Conservation (phyloP, 2,888 invertebrate species). For the Pharmacophagus antenor region DNA sequence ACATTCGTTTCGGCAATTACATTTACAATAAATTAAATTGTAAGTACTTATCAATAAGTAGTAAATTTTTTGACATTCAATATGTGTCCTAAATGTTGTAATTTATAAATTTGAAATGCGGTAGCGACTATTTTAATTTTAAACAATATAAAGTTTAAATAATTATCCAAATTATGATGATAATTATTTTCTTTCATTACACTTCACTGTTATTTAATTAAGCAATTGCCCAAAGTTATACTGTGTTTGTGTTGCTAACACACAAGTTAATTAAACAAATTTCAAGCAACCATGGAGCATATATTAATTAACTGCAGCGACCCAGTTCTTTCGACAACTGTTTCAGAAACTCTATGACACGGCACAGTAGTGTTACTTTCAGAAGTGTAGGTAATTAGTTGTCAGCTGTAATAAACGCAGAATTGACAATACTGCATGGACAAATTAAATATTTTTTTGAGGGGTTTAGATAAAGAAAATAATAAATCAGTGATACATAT, state of each 20-base stretch:
- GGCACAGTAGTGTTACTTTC: conserved; percentile 18
- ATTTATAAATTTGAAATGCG: too few species aligned
- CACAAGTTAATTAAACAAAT: conserved; percentile 18
- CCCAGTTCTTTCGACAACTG: conserved; percentile 22
- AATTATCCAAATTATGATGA: too few species aligned
- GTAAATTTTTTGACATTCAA: too few species aligned
- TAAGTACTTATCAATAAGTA: too few species aligned
- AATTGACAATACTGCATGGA: conserved; percentile 1
- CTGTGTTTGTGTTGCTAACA: conserved; percentile 2
- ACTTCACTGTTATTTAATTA: not conserved
- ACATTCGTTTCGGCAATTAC: too few species aligned
- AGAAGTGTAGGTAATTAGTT: conserved; percentile 21
- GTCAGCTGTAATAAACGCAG: conserved; percentile 17
- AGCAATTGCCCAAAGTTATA: not conserved
- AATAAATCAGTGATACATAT: too few species aligned
- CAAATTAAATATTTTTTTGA: not conserved
- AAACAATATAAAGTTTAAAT: too few species aligned
- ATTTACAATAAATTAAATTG: too few species aligned
- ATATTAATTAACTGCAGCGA: conserved; percentile 28
- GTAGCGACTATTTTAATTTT: too few species aligned
- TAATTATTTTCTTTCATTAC: not conserved
- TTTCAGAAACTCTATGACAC: conserved; percentile 14
- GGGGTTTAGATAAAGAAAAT: too few species aligned
- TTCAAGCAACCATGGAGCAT: conserved; percentile 13
- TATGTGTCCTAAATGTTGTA: too few species aligned